These are phyloP conservation scores for Microctonus brassicae DNA, from an alignment of 2,888 invertebrate genomes.

Conservation along the genomic window DNA sequence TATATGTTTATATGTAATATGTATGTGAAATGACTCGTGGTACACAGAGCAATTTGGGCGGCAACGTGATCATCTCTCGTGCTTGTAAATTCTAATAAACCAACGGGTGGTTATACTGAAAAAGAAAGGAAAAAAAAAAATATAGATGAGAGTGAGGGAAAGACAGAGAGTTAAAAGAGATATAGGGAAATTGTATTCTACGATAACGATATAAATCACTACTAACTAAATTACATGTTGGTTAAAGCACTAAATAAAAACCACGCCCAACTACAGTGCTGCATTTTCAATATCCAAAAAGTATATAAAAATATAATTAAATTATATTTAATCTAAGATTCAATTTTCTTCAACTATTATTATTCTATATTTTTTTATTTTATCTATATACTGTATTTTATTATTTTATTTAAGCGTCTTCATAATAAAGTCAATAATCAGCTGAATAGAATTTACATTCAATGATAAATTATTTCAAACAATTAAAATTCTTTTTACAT, in stretches of 20 bases:
- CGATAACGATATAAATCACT: conserved; percentile 65
- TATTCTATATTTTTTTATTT: too few relatives aligned
- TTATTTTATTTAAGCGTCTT: too few relatives aligned
- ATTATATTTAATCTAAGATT: too few relatives aligned
- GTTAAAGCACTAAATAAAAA: conserved; percentile 62
- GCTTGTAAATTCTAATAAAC: conserved; percentile 69
- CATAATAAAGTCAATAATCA: too few relatives aligned
- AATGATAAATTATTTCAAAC: too few relatives aligned
- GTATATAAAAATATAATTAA: not conserved
- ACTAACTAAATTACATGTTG: conserved; percentile 66
- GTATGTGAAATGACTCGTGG: conserved; percentile 22
- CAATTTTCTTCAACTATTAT: too few relatives aligned
- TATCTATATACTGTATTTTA: too few relatives aligned
- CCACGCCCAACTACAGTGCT: conserved; percentile 57
- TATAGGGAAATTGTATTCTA: conserved; percentile 12
- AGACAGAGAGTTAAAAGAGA: not conserved
- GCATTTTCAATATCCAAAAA: conserved; percentile 5
- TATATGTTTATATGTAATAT: conserved; percentile 1
- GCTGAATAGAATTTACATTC: too few relatives aligned
- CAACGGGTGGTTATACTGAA: conserved; percentile 41
- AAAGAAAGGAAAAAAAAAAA: conserved; percentile 24
- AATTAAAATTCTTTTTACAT: too few relatives aligned
- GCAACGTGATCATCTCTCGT: conserved; percentile 49
- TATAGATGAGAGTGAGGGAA: conserved; percentile 4
- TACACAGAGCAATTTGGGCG: conserved; percentile 63